phyloP scores from a whole-genome alignment of 2,113 vertebrate genomes.

The Siniperca chuatsi region DNA sequence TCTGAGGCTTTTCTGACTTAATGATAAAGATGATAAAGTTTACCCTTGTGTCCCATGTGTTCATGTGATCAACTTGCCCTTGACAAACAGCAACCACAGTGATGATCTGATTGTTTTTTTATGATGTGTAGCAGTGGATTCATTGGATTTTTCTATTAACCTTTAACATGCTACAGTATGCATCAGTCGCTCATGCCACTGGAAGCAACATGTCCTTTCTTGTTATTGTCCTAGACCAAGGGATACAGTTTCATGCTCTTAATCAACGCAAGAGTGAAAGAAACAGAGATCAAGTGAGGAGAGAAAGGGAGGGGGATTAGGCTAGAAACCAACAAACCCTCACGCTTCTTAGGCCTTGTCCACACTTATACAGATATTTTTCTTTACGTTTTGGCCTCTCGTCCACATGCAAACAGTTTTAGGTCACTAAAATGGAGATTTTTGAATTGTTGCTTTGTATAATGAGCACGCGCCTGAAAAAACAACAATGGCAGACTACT shows the following conservation, averaged over 20 bases:
- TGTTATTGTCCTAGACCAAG: slow-evolving; percentile 9
- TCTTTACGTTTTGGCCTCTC: too few species aligned
- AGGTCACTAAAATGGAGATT: too few species aligned
- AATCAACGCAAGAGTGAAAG: not conserved
- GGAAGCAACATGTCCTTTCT: slow-evolving; percentile 1
- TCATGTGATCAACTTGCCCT: slow-evolving; percentile 23
- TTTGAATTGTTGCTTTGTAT: too few species aligned
- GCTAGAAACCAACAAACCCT: not conserved
- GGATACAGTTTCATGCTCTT: not conserved
- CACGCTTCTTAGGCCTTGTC: not conserved
- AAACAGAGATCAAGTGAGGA: not conserved
- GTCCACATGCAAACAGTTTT: too few species aligned
- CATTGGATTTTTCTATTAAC: slow-evolving; percentile 33
- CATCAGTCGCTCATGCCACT: slow-evolving; percentile 31
- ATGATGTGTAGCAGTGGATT: slow-evolving; percentile 40
- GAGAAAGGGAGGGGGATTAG: not conserved
- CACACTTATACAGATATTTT: too few species aligned
- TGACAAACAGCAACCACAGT: slow-evolving; percentile 14
- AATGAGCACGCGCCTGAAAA: too few species aligned
- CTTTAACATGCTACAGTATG: slow-evolving; percentile 50
- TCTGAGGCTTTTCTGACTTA: not conserved
- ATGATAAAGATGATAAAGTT: not conserved
- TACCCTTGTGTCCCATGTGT: not conserved
- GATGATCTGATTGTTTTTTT: slow-evolving; percentile 36
- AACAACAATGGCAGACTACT: too few species aligned